These are phyloP conservation scores for Meganola albula DNA, from an alignment of 2,888 invertebrate species.

Conservation along the genomic window DNA sequence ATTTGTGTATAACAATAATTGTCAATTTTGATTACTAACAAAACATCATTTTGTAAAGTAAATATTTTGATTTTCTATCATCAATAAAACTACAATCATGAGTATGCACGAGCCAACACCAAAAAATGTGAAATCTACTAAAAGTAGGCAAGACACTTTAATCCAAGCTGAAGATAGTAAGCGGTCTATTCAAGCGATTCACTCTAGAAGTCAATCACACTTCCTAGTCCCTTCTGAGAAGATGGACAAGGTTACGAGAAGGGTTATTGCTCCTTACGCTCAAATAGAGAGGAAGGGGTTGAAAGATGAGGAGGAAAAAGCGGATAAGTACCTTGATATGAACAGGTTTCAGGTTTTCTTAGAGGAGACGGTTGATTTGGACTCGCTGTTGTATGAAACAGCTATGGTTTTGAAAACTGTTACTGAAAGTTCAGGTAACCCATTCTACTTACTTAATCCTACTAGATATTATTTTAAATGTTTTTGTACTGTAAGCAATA, in stretches of 20 bases:
- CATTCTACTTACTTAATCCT: too few relatives aligned
- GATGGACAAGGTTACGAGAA: conserved; percentile 71
- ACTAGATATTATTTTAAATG: too few relatives aligned
- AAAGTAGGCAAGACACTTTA: conserved; percentile 41
- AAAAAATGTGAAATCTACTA: conserved; percentile 41
- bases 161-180: conserved; percentile 20
- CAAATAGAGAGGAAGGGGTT: conserved; percentile 62
- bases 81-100: background rate
- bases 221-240: conserved; percentile 63
- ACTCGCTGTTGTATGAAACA: conserved; percentile 75
- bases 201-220: conserved; percentile 54
- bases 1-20: too few relatives aligned
- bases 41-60: conserved; percentile 1
- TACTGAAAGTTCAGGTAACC: conserved; percentile 76
- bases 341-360: conserved; percentile 70
- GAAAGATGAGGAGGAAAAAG: conserved; percentile 51
- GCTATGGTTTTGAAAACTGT: conserved; percentile 75
- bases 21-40: background rate
- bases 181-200: conserved; percentile 11
- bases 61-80: background rate
- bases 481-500: too few relatives aligned
- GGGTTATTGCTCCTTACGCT: conserved; percentile 79
- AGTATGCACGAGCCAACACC: conserved; percentile 41
- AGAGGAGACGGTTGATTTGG: conserved; percentile 76
- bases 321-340: conserved; percentile 57